Percentiles rank a stretch among this genome's conserved stretches.
Conservation (phyloP, 1,140 invertebrate species). For the Drosophila baimaii region DNA sequence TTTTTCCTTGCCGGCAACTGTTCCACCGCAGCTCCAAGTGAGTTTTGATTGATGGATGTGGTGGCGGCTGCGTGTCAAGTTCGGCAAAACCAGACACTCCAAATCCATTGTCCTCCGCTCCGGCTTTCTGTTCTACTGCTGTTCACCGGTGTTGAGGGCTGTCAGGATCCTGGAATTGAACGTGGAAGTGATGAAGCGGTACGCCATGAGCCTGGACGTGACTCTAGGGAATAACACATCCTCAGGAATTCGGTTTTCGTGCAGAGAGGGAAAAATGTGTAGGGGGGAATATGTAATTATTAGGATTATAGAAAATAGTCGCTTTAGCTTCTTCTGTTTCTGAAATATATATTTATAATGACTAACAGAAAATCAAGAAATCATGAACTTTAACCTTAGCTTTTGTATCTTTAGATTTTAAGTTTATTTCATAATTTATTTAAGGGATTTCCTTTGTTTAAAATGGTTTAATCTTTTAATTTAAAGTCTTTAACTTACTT, state of each 20-base stretch:
- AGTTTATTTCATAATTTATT: no score
- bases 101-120: constrained; percentile 37
- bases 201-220: constrained; percentile 23
- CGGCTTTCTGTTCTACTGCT: constrained; percentile 5
- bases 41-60: constrained; percentile 47
- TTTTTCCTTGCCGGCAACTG: constrained; percentile 14
- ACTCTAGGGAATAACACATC: constrained; percentile 12
- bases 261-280: not conserved
- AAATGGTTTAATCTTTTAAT: no score
- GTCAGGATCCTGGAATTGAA: constrained; percentile 22
- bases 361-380: no score
- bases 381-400: no score
- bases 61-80: constrained; percentile 32
- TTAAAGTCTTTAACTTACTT: no score
- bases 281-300: no score
- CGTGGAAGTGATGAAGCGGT: constrained; percentile 35
- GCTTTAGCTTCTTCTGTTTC: no score
- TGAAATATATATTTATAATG: no score
- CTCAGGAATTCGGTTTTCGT: no score
- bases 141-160: constrained; percentile 13
- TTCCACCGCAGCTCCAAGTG: constrained; percentile 33
- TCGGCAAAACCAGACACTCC: constrained; percentile 38
- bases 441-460: no score
- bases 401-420: no score
- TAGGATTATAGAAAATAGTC: no score